Conservation (phyloP, 2,888 invertebrate genomes). For the Epirrhoe tristata region DNA sequence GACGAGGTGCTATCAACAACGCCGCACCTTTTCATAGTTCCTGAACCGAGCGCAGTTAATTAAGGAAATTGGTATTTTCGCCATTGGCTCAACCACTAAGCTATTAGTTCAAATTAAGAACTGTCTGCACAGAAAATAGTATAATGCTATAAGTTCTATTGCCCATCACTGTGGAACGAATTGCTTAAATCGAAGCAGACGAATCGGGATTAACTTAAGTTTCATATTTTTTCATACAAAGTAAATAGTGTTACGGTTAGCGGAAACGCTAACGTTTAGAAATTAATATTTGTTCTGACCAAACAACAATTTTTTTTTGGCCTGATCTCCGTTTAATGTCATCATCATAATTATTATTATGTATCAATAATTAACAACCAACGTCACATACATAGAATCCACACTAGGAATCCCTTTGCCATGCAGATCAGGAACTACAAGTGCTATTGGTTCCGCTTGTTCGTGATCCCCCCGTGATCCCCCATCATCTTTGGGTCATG, state of each 20-base stretch:
- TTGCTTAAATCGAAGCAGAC: slow-evolving; percentile 34
- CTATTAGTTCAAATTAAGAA: slow-evolving; percentile 85
- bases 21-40: slow-evolving; percentile 78
- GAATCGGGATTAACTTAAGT: neutral
- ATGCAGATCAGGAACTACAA: too few species aligned
- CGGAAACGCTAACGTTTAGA: too few species aligned
- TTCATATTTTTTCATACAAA: neutral
- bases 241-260: too few species aligned
- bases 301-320: too few species aligned
- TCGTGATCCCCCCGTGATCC: slow-evolving; percentile 46
- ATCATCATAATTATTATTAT: too few species aligned
- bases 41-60: slow-evolving; percentile 78
- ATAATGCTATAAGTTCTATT: slow-evolving; percentile 53
- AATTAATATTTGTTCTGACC: too few species aligned
- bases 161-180: slow-evolving; percentile 58
- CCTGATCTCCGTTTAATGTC: too few species aligned
- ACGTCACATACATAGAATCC: too few species aligned
- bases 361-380: too few species aligned
- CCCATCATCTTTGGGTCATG: slow-evolving; percentile 53
- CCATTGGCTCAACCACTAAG: slow-evolving; percentile 78
- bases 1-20: slow-evolving; percentile 67
- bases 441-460: slow-evolving; percentile 11
- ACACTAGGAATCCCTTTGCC: too few species aligned
- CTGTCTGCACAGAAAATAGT: slow-evolving; percentile 58
- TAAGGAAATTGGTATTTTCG: slow-evolving; percentile 85